A percentile compares a stretch with the other conserved stretches of the same genome.
These are phyloP conservation scores for Euwallacea similis DNA, from an alignment of 1,140 invertebrate species.

Conservation along the genomic window DNA sequence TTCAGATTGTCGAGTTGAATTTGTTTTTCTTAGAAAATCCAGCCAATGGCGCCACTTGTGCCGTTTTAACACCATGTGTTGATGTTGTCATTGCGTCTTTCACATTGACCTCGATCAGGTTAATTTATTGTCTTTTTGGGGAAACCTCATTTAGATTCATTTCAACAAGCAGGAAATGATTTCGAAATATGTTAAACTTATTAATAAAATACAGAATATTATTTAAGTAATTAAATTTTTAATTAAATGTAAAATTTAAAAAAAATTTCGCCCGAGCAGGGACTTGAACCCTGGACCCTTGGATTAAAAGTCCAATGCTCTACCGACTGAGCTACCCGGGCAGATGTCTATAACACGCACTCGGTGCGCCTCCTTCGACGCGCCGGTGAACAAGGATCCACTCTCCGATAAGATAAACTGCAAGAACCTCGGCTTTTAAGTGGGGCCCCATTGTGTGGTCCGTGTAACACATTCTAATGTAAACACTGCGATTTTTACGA, in stretches of 20 bases:
- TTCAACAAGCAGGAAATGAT: too few species aligned
- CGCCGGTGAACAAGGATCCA: too few species aligned
- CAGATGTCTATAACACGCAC: conserved; percentile 37
- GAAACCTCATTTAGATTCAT: too few species aligned
- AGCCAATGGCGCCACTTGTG: conserved; percentile 8
- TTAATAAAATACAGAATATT: too few species aligned
- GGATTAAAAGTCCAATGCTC: conserved; percentile 79
- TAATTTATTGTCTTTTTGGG: background rate
- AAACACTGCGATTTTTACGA: background rate
- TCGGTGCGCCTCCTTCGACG: too few species aligned
- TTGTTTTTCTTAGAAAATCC: conserved; percentile 7
- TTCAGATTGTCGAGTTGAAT: background rate
- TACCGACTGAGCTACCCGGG: conserved; percentile 79
- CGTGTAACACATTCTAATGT: background rate
- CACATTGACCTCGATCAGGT: background rate
- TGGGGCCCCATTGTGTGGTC: background rate
- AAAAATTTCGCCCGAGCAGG: conserved; percentile 68
- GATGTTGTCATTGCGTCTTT: background rate
- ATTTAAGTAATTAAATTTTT: too few species aligned
- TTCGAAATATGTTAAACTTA: too few species aligned
- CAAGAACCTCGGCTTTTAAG: background rate
- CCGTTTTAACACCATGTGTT: conserved; percentile 5
- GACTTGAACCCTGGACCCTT: conserved; percentile 79
- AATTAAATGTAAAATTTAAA: background rate
- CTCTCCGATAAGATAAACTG: too few species aligned